These are phyloP conservation scores for Paragorgia papillata DNA, from an alignment of 92 coral and sea anemone genomes.

Conservation along the genomic window DNA sequence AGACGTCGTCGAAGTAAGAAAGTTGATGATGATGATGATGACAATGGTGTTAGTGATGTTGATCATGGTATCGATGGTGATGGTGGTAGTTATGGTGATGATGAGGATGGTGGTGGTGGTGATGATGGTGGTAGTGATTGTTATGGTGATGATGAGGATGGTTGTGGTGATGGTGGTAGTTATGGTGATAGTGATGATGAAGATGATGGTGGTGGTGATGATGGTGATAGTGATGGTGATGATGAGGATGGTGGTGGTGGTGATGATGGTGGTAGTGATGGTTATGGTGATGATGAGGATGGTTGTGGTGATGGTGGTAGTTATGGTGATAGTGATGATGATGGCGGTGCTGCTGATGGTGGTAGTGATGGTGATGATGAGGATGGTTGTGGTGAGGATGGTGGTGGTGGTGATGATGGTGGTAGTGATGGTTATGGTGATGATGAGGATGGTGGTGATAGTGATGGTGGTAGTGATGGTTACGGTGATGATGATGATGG, in stretches of 20 bases:
- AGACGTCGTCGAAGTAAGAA: constrained; percentile 78
- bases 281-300: constrained; percentile 21
- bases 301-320: not conserved
- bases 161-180: not conserved
- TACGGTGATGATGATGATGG: not conserved
- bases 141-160: not conserved
- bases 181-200: constrained; percentile 52
- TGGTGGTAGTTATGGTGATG: constrained; percentile 59
- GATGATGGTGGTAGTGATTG: not conserved
- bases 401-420: not conserved
- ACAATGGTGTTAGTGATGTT: not conserved
- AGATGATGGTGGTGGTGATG: not conserved
- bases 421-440: constrained; percentile 39
- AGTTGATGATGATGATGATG: not conserved
- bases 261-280: not conserved
- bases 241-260: not conserved
- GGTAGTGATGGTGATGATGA: constrained; percentile 56
- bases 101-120: not conserved
- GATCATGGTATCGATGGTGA: constrained; percentile 25
- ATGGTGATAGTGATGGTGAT: not conserved
- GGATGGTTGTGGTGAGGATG: not conserved
- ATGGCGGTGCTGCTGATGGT: too few relatives aligned
- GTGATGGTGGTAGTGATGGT: not conserved
- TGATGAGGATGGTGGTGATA: not conserved
- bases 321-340: not conserved